Base-by-base conservation (phyloP, 2,888 invertebrate species). In the Rotaria magnacalcarata region DNA sequence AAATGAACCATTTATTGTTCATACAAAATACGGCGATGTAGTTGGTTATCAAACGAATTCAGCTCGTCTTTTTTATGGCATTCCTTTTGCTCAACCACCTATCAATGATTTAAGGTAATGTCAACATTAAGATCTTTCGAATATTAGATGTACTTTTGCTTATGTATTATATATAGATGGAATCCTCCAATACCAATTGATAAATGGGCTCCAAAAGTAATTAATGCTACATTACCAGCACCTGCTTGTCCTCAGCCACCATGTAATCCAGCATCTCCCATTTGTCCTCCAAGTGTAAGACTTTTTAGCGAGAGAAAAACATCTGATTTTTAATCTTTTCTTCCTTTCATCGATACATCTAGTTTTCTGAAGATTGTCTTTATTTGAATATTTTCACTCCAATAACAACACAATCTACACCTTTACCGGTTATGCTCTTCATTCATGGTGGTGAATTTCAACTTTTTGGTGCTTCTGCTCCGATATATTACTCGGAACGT, bases 381-480 rank as follows among this genome's bases (percentile, higher is more conserved):
- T 88, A 85, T 84, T 88, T 89, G 67, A 87, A 89, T 86, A 84
- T 89, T 75, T 89, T 87, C 86, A 74, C 88, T 21, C 88, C 88
- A 5, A 88, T 88, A 52, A 16, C 34, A 16, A 34, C 34, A 27
- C 16, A 3, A 14, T 7, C 41, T 10, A 3, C 19, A 6, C 85
- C 67, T 67, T 19, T 84, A 86, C 90, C 90, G 0, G 90, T 90
- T 52, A 87, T 90, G 86, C 89, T 91, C 21, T 91, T 89, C 87
- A 88, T 91, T 10, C 90, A 90, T 87, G 90, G 90, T 14, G 90
- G 90, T 0, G 90, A 90, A 24, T 90, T 90, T 87, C 89, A 89
- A 88, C 89, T 89, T 27, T 4, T n/a, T 8, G 19, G 4, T 41
- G 90, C 90, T 0, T 89, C 90, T 88, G 90, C 90, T 5, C 89